Conservation (phyloP, 2,113 vertebrate genomes). For the Girardinichthys multiradiatus region DNA sequence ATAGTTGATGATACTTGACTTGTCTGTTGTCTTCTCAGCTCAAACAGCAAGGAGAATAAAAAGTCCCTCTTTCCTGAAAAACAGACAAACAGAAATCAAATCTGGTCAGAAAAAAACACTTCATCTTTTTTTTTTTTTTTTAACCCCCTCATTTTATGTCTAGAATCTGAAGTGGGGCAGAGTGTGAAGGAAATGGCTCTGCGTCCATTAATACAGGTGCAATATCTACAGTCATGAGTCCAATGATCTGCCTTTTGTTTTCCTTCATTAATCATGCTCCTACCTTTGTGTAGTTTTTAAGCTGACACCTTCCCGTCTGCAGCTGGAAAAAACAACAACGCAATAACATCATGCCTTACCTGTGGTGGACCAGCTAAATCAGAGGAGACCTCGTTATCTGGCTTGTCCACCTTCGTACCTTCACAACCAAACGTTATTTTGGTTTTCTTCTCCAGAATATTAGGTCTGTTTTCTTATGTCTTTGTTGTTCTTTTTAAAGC, state of each 20-base stretch:
- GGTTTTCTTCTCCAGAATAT: slow-evolving; percentile 16
- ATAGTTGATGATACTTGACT: neutral
- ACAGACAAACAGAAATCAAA: neutral
- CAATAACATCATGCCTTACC: slow-evolving; percentile 62
- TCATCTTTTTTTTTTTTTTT: slow-evolving; percentile 1
- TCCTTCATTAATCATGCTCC: neutral
- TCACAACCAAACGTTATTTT: neutral
- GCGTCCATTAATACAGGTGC: too few relatives aligned
- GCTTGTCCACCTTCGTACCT: neutral
- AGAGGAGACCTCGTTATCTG: neutral
- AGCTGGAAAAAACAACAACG: slow-evolving; percentile 12
- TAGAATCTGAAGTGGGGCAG: neutral
- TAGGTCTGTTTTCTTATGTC: slow-evolving; percentile 26
- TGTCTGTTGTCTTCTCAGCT: neutral
- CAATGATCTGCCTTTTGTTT: slow-evolving; percentile 15
- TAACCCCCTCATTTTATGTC: neutral
- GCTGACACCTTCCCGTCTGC: slow-evolving; percentile 9
- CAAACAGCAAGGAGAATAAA: neutral
- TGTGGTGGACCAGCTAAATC: slow-evolving; percentile 20
- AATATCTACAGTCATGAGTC: neutral
- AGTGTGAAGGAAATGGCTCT: neutral
- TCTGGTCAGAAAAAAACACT: neutral
- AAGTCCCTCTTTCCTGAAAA: neutral
- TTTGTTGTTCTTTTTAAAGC: slow-evolving; percentile 3
- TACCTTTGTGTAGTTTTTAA: neutral